A percentile compares a stretch with the other conserved stretches of the same genome.
These are phyloP conservation scores for Atta texana DNA, from an alignment of 1,140 invertebrate genomes.

Conservation along the genomic window DNA sequence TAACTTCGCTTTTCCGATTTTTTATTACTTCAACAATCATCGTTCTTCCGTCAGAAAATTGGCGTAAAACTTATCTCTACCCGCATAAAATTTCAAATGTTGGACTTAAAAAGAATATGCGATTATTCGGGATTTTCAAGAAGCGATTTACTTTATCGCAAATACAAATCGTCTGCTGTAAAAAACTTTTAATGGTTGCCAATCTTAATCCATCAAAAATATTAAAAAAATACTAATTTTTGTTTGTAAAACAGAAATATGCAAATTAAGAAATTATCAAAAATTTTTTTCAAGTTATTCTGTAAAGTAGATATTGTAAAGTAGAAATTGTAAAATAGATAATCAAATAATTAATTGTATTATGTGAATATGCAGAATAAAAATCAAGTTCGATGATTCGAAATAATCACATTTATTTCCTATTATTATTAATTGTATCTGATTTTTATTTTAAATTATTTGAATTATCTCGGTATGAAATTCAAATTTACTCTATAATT, in stretches of 20 bases:
- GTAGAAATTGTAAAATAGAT: neutral
- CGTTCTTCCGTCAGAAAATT: constrained; percentile 39
- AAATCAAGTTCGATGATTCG: neutral
- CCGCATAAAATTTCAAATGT: constrained; percentile 43
- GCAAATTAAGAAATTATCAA: neutral
- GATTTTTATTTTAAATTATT: constrained; percentile 19
- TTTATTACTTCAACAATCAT: constrained; percentile 42
- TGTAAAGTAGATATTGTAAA: neutral
- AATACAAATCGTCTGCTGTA: constrained; percentile 29
- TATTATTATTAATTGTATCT: neutral
- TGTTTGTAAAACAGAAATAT: neutral
- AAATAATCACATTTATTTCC: neutral
- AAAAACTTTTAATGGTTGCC: constrained; percentile 21
- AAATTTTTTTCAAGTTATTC: neutral
- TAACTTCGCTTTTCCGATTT: constrained; percentile 48
- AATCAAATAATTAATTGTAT: neutral
- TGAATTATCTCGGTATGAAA: neutral
- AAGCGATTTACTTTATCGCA: constrained; percentile 1
- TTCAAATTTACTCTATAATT: neutral
- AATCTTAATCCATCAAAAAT: neutral
- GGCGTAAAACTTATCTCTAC: constrained; percentile 27
- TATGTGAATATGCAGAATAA: neutral
- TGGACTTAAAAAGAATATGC: constrained; percentile 27
- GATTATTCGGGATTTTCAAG: constrained; percentile 28
- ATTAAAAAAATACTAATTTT: neutral